Base-by-base conservation (phyloP, 2,797 vertebrate species). In the Fistularia tabacaria region DNA sequence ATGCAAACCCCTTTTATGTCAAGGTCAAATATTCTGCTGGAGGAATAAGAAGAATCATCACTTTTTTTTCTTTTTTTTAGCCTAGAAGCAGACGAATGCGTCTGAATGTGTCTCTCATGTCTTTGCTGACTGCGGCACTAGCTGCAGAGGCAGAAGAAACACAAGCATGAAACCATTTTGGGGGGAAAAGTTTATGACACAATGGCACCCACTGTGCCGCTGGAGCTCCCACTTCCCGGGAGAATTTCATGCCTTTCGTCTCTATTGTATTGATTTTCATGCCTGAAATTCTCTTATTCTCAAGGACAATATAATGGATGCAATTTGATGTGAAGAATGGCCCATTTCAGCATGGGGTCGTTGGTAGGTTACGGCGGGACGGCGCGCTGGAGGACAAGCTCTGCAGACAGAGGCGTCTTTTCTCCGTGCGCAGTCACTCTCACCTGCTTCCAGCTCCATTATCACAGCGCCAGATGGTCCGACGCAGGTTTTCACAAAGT, bases 221-320 rank as follows among this genome's bases (percentile, higher is more conserved):
- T 14, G 39, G 57, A 60, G 71, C 80, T 72, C 81, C 79, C 71
- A 77, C 77, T 78, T 80, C 81, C 71, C 74, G 0, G 43, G 76
- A 76, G 82, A 81, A 80, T 82, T 79, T 69, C 73, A 76, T 76
- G 75, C 79, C 56, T 81, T 77, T 76, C 65, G 73, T 83, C 79
- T 80, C 76, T 55, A 73, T 80, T 79, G 71, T 80, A 82, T 82
- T 63, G 80, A 84, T 86, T 84, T 82, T 83, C 74, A 80, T 87
- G 80, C 68, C 69, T 84, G 75, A 75, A 83, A 86, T 85, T 79
- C 70, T 78, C 71, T 52, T 62, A 51, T 81, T 80, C 65, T 82
- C 81, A 80, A 84, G 81, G 79, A 76, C 76, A 71, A 77, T 74
- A 65, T 83, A 82, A 85, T 83, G 71, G 79, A 75, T 64, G 76